Base-by-base conservation (phyloP, 2,888 invertebrate species). In the Ophonus ardosiacus region DNA sequence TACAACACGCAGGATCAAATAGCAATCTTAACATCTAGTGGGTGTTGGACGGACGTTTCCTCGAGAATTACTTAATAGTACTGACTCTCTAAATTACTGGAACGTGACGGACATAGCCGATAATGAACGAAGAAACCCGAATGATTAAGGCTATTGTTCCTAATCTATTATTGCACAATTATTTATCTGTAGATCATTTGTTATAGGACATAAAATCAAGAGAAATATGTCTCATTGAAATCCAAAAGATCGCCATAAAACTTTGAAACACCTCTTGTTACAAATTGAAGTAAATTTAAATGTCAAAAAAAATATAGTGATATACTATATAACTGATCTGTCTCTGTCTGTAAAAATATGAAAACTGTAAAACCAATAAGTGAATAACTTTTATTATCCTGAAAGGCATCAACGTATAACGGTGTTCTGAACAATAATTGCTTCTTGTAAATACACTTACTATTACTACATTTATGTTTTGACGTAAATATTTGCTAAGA, bases 71-170 rank as follows among this genome's bases (percentile, higher is more conserved):
- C 68, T 40, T 68, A 68, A 68, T 68, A 38, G 68, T 15, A 7
- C 31, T 24, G 31, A 68, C 68, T 68, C 68, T 68, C 68, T 68
- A 68, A 68, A 68, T 68, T 68, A 68, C 38, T 68, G 31, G 68
- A 68, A 68, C 68, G 68, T 68, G 68, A 68, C 43, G 43, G 43
- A 51, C 43, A 13, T 51, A 51, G 43, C 43, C 43, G 43, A 51
- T 51, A 51, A 51, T 51, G 43, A 51, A 51, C 43, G 43, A 51
- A 51, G 43, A 51, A 51, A 13, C 43, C 43, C 43, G 43, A 51
- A 51, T 51, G 43, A 51, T 51, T 51, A 51, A 13, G 10, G 8
- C 43, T 13, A 51, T 51, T 51, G 43, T 51, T 51, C 43, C 13
- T 51, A 51, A 51, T 51, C 4, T 6, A 13, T 51, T 51, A 13